Conservation (phyloP, 2,113 vertebrate genomes). For the Phylloscopus trochilus region DNA sequence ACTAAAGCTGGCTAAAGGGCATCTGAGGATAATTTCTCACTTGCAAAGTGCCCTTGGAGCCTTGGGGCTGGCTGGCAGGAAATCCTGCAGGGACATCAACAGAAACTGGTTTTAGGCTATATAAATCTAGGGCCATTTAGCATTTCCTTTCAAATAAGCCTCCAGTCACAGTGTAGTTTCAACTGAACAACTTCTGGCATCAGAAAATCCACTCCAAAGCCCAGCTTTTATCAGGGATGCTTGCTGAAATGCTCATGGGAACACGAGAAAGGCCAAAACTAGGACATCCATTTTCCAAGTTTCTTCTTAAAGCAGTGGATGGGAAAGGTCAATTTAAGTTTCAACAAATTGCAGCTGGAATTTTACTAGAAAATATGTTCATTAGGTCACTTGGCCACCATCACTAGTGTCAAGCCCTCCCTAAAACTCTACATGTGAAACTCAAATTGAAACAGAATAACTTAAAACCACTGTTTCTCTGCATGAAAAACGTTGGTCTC, state of each 20-base stretch:
- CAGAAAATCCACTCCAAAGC: background rate
- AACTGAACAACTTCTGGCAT: background rate
- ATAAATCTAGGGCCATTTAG: background rate
- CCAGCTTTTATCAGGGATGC: background rate
- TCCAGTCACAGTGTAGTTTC: background rate
- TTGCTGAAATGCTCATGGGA: background rate
- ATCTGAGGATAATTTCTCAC: background rate
- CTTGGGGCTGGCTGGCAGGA: background rate
- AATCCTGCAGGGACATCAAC: background rate
- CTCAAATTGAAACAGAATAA: background rate
- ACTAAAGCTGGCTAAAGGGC: background rate
- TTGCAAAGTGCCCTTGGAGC: background rate
- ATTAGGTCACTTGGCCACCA: background rate
- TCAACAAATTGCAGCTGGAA: background rate
- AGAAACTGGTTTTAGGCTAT: background rate
- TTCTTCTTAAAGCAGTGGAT: background rate
- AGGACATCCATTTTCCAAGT: background rate
- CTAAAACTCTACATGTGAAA: background rate
- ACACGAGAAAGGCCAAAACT: background rate
- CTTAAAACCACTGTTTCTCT: background rate
- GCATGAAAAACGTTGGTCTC: background rate
- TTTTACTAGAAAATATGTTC: background rate
- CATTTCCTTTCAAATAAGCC: background rate
- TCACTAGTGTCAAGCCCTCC: background rate
- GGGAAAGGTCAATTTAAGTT: background rate